phyloP scores from a whole-genome alignment of 2,888 invertebrate species.

The Athalia circularis region DNA sequence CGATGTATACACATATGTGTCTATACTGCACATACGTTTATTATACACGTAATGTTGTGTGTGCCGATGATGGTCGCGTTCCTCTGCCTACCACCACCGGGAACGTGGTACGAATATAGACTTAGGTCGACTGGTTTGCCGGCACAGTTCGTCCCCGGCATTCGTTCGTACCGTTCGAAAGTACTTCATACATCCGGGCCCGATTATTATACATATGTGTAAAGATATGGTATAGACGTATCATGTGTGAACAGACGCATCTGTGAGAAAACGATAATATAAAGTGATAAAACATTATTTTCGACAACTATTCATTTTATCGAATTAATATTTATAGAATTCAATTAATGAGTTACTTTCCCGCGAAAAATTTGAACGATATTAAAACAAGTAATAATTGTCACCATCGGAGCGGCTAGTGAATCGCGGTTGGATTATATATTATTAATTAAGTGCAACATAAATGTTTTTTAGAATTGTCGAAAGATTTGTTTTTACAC shows the following conservation, averaged over 20 bases:
- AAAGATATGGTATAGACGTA: too few species aligned
- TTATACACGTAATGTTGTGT: neutral
- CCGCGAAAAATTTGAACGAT: neutral
- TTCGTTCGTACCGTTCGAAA: constrained; percentile 41
- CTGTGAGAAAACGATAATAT: neutral
- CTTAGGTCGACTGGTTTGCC: constrained; percentile 56
- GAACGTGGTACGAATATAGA: constrained; percentile 62
- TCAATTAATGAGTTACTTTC: constrained; percentile 1
- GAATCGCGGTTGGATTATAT: neutral
- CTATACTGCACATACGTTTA: neutral
- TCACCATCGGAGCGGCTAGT: neutral
- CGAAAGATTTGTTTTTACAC: constrained; percentile 66
- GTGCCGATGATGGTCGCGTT: constrained; percentile 15
- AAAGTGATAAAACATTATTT: constrained; percentile 4
- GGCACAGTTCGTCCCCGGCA: constrained; percentile 58
- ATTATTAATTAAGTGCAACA: constrained; percentile 42
- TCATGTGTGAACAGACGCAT: too few species aligned
- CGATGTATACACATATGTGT: neutral
- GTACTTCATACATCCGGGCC: neutral
- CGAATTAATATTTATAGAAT: neutral
- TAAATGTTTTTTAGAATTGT: constrained; percentile 71
- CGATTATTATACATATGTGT: neutral
- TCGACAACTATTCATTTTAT: neutral
- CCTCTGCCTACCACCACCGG: constrained; percentile 3
- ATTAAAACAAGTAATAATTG: too few species aligned